Base-by-base conservation (phyloP, 2,113 vertebrate genomes). In the Climacteris rufus region DNA sequence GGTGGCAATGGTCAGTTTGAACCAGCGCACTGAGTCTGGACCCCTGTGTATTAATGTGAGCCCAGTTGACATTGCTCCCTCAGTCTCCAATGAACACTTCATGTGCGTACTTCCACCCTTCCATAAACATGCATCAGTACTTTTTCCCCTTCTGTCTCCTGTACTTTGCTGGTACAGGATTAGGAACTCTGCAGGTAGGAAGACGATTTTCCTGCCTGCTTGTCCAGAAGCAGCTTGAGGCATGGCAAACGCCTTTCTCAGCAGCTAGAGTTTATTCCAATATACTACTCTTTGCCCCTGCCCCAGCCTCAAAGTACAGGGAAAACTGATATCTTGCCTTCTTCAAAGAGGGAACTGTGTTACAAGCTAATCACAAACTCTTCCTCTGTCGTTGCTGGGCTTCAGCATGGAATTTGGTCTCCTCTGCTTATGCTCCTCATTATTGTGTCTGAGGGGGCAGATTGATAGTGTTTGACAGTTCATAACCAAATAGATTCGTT, bases 51-150 rank as follows among this genome's bases (percentile, higher is more conserved):
- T 56, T 16, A 37, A 35, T 13, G 25, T 53, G 44, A 91, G 69
- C 20, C 44, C 24, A 30, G 70, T 15, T 1, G 0, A 40, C 1
- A 0, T 27, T 0, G 1, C 25, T 90, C 10, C 35, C 20, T 68
- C 18, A 10, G 52, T 39, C 31, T 68, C 15, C 45, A 42, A 37
- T 5, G 56, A 80, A 17, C 21, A 3, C 18, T 68, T 69, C 8
- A 6, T 1, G 27, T n/a, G 31, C 28, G 2, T 57, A 20, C 8
- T 52, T 85, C 54, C 10, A 80, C 40, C 24, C 16, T 11, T 57
- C 45, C 6, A 2, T 33, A 59, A 50, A 61, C 6, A 22, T 2
- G 14, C 54, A 35, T 37, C 44, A 13, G 30, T 33, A 30, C 37
- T 33, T 82, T 31, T 11, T 7, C 20, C 18, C 11, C 11, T 88